Evolutionary conservation across 2,888 invertebrate genomes (phyloP), one percentile per base, ranked within the genome.

Genomic region (Morpho helenor): DNA sequence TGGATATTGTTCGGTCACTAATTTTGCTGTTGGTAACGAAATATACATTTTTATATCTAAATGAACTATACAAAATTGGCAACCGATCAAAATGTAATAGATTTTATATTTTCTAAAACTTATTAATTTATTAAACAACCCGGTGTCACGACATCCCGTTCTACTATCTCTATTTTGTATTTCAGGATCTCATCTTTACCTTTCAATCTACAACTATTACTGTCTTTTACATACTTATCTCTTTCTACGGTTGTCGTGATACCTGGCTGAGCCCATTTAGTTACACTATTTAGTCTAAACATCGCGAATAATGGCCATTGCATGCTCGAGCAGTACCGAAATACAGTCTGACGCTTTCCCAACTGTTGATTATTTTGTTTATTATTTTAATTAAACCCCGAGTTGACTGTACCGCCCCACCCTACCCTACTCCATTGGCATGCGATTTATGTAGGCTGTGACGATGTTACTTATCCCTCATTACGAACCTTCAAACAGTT

Each of bases 401-500:
- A 80, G 74, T 82, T 82, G 80, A 83, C 79, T 80, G 75, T 74
- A 76, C 78, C 76, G 72, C 75, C 76, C 63, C 64, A 62, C 61
- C 54, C 42, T 10, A 45, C 45, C 68, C 80, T 75, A 73, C 76
- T 77, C 75, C 74, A 82, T 84, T 85, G 80, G 90, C 90, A 89
- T 89, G 89, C 84, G 82, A 76, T 80, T 74, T 70, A 67, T 76
- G 76, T 87, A 89, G 87, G 83, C 88, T 88, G 88, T 85, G 84
- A 88, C 82, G 70, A 84, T 83, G 83, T 84, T 84, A 88, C 88
- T 89, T 87, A 87, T 86, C 87, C 88, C 88, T 85, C 86, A 76
- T 78, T 67, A 67, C 73, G 61, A 63, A 71, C 71, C 79, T 73
- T 82, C 89, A 87, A 90, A 88, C 90, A 88, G 90, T 88, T 76